phyloP scores from a whole-genome alignment of 2,113 vertebrate genomes.

The Larimichthys crocea region DNA sequence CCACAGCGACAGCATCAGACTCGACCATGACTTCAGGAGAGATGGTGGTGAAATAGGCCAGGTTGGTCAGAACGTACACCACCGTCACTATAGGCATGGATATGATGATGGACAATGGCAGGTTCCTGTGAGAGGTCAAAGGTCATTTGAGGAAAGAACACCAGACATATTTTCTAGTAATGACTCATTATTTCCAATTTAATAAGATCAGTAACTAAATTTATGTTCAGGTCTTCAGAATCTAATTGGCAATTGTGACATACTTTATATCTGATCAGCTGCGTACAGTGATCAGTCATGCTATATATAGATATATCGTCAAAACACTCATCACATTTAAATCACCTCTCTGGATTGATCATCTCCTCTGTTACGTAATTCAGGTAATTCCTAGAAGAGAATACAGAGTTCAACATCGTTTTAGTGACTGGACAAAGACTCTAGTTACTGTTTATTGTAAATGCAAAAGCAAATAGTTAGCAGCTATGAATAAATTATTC shows the following conservation, averaged over 20 bases:
- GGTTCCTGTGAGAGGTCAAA: conserved; percentile 68
- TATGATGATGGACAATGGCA: conserved; percentile 83
- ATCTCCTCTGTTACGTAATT: conserved; percentile 85
- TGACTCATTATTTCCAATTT: background rate
- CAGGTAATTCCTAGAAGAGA: conserved; percentile 80
- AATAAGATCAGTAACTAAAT: background rate
- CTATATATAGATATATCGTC: conserved; percentile 9
- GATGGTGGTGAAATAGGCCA: conserved; percentile 85
- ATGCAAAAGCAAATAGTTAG: background rate
- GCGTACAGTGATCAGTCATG: background rate
- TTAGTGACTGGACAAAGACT: background rate
- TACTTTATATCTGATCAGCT: background rate
- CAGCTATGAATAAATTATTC: background rate
- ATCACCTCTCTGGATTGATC: conserved; percentile 85
- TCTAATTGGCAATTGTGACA: background rate
- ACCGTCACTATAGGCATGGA: conserved; percentile 84
- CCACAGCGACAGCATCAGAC: conserved; percentile 83
- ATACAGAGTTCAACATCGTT: background rate
- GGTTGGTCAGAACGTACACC: conserved; percentile 84
- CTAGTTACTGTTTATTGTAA: background rate
- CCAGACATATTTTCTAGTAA: background rate
- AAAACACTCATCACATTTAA: conserved; percentile 68
- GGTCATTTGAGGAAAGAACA: conserved; percentile 10
- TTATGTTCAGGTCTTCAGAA: conserved; percentile 18
- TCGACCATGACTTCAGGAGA: conserved; percentile 77